Percentiles rank a stretch among this genome's conserved stretches.
phyloP scores from a whole-genome alignment of 1,140 invertebrate species.

The Drosophila parvula region DNA sequence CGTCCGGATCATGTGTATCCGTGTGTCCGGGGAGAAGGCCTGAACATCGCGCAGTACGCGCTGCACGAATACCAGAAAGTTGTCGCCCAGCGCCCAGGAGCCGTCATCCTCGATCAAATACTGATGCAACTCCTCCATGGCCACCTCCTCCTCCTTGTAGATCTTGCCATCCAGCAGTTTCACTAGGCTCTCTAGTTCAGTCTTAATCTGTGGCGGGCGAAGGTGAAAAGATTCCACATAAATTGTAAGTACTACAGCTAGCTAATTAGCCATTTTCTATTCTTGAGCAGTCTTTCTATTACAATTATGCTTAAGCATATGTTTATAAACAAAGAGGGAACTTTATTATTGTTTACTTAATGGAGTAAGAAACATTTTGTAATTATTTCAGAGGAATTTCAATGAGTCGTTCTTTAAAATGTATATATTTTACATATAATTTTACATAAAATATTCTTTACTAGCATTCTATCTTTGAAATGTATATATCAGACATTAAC shows the following conservation, averaged over 20 bases:
- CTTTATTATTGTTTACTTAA: background rate
- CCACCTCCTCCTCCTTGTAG: conserved; percentile 88
- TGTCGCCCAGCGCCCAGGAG: conserved; percentile 95
- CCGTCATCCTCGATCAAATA: conserved; percentile 95
- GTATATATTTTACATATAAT: background rate
- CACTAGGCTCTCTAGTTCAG: conserved; percentile 88
- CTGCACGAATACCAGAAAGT: conserved; percentile 91
- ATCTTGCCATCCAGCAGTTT: conserved; percentile 88
- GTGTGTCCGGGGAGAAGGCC: conserved; percentile 85
- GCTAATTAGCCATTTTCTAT: background rate
- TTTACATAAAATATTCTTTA: no score
- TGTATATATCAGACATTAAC: background rate
- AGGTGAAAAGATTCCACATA: background rate
- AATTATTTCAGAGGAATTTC: no score
- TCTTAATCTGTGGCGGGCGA: conserved; percentile 84
- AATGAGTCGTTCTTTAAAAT: background rate
- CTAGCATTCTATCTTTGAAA: background rate
- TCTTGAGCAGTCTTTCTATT: background rate
- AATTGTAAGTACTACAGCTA: background rate
- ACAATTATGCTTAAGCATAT: no score
- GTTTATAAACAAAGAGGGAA: background rate
- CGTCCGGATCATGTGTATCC: conserved; percentile 88
- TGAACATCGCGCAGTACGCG: conserved; percentile 88
- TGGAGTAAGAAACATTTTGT: background rate
- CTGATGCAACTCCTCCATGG: conserved; percentile 92